Evolutionary conservation across 1,140 invertebrate genomes (phyloP).

Genomic region (Belonocnema kinseyi): DNA sequence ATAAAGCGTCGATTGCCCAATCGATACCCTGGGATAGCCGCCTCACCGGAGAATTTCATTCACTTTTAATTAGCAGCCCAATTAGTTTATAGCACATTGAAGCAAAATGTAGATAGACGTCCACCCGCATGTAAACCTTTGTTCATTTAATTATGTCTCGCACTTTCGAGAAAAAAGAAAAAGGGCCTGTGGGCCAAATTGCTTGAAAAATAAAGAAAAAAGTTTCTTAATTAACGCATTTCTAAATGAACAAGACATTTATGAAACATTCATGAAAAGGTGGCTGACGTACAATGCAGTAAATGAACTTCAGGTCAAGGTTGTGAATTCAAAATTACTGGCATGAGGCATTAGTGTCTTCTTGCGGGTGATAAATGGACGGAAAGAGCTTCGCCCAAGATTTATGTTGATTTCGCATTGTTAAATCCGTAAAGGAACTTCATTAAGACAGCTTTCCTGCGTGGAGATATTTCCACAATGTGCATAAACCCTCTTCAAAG

Average conservation of each 20-base stretch:
- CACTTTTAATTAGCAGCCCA: conserved; percentile 22
- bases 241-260: background rate
- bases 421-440: conserved; percentile 12
- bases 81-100: conserved; percentile 25
- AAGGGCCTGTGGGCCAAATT: background rate
- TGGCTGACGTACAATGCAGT: background rate
- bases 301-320: conserved; percentile 5
- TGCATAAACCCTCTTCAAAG: background rate
- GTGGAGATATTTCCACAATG: conserved; percentile 6
- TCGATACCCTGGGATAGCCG: conserved; percentile 42
- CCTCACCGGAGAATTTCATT: conserved; percentile 4
- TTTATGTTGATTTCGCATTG: conserved; percentile 30
- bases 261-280: too few relatives aligned
- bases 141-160: background rate
- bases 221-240: background rate
- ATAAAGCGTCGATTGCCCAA: conserved; percentile 43
- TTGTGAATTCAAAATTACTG: conserved; percentile 27
- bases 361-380: conserved; percentile 14
- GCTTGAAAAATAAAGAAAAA: background rate
- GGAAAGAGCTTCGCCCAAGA: conserved; percentile 7
- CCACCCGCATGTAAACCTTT: background rate
- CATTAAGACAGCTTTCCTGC: conserved; percentile 10
- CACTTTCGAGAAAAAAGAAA: background rate
- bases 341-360: conserved; percentile 14
- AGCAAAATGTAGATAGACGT: background rate